Evolutionary conservation across 1,140 invertebrate genomes (phyloP).

Genomic region (Lithobius niger): DNA sequence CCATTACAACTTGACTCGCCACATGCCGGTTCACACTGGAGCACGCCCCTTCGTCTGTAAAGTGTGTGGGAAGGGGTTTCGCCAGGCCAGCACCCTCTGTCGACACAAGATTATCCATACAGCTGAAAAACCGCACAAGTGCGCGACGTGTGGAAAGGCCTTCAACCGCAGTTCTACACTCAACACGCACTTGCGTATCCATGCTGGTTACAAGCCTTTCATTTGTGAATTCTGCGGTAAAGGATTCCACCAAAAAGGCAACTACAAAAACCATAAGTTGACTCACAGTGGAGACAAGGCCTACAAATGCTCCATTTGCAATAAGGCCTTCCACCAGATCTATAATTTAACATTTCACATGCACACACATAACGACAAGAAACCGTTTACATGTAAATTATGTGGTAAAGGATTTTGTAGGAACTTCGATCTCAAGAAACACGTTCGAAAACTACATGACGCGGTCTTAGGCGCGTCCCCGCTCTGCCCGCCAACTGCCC

Average conservation of each 20-base stretch:
- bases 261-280: conserved; percentile 97
- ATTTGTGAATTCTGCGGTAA: conserved; percentile 92
- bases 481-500: too few species aligned
- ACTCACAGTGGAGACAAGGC: conserved; percentile 95
- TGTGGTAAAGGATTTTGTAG: conserved; percentile 97
- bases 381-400: conserved; percentile 84
- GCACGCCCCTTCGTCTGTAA: conserved; percentile 96
- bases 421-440: conserved; percentile 99
- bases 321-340: conserved; percentile 94
- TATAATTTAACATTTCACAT: conserved; percentile 99
- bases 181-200: conserved; percentile 93
- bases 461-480: too few species aligned
- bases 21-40: conserved; percentile 98
- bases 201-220: conserved; percentile 92
- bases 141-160: conserved; percentile 85
- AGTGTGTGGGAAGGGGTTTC: conserved; percentile 92
- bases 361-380: conserved; percentile 97
- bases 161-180: conserved; percentile 95
- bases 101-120: conserved; percentile 99
- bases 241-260: conserved; percentile 95
- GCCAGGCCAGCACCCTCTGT: conserved; percentile 92
- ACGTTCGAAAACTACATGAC: conserved; percentile 82
- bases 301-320: conserved; percentile 90
- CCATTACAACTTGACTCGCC: conserved; percentile 94
- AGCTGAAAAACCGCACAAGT: conserved; percentile 91